Evolutionary conservation across 2,797 vertebrate genomes (phyloP).

Genomic region (Pygocentrus nattereri): DNA sequence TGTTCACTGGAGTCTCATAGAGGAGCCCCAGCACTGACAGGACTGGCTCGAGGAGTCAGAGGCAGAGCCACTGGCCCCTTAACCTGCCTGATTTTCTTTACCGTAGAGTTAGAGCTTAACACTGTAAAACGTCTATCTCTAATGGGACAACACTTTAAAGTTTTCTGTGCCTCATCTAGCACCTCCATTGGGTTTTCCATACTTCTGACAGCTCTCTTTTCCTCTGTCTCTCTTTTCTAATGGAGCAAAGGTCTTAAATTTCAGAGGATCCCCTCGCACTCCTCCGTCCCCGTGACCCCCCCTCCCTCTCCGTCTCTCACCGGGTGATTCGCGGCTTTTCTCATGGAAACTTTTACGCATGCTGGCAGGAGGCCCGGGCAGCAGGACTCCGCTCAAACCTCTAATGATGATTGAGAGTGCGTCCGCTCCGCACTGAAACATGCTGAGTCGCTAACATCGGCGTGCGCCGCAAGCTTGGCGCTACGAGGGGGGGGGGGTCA

Average conservation of each 20-base stretch:
- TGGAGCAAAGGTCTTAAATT: conserved; percentile 71
- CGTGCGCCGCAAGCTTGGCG: conserved; percentile 68
- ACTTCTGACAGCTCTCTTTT: conserved; percentile 59
- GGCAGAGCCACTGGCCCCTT: background rate
- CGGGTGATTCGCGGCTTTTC: conserved; percentile 85
- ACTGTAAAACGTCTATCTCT: background rate
- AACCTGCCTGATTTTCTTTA: background rate
- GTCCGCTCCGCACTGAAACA: conserved; percentile 75
- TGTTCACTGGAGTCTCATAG: conserved; percentile 64
- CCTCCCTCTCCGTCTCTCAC: conserved; percentile 26
- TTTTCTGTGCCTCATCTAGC: conserved; percentile 60
- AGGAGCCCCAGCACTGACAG: background rate
- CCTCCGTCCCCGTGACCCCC: conserved; percentile 34
- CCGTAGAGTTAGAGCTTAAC: background rate
- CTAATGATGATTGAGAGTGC: conserved; percentile 89
- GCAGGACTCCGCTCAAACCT: conserved; percentile 83
- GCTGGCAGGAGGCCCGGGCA: conserved; percentile 85
- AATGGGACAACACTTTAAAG: background rate
- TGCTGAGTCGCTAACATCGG: conserved; percentile 83
- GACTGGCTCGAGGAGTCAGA: background rate
- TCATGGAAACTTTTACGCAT: conserved; percentile 94
- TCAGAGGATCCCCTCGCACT: conserved; percentile 66
- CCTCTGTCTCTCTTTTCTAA: conserved; percentile 67
- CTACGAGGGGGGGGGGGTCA: conserved; percentile 16
- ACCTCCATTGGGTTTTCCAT: conserved; percentile 1